Evolutionary conservation across 2,797 vertebrate species (phyloP), one percentile per base, ranked within the genome.

Genomic region (Silurus aristotelis): DNA sequence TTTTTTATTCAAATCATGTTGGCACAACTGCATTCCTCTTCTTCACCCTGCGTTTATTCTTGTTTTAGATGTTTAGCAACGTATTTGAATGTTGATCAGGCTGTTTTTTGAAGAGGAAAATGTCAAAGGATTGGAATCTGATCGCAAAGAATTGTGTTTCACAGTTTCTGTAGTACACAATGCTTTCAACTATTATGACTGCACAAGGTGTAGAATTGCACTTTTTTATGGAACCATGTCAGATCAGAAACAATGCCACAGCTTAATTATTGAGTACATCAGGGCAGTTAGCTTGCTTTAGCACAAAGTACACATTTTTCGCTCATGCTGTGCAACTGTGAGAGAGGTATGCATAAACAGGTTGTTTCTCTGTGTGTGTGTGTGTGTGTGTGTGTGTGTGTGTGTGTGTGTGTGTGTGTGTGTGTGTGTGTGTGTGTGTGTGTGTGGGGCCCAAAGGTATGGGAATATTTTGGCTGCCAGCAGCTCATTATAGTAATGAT

Each of bases 401-500:
- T 66, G 73, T 71, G 22, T 79, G 64, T 70, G 83, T 46, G 55
- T 31, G 25, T 67, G 63, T 14, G n/a, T 31, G 66, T 67, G 66
- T 15, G 25, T 67, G 67, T 8, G 67, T 68, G 9, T 52, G 46
- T 72, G 15, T 13, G 43, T 15, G 46, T 52, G 8, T 17, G 38
- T 22, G 64, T 27, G n/a, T 52, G 22, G 67, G 64, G 48, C 72
- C n/a, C 43, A 38, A 58, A 64, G 88, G 84, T 88, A 86, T 83
- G 55, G 75, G 58, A 86, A 84, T 38, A 52, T 66, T 82, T 31
- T 55, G 84, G 61, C n/a, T 87, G 84, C 82, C 89, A 89, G 75
- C 61, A 67, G 73, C 83, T 89, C 85, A 90, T 88, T 86, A 87
- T 68, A 56, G 85, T 88, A 90, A 86, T 73, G 68, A 86, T 88